Percentiles rank a stretch among this genome's conserved stretches.
phyloP scores from a whole-genome alignment of 1,140 invertebrate genomes.

The Anthonomus grandis region DNA sequence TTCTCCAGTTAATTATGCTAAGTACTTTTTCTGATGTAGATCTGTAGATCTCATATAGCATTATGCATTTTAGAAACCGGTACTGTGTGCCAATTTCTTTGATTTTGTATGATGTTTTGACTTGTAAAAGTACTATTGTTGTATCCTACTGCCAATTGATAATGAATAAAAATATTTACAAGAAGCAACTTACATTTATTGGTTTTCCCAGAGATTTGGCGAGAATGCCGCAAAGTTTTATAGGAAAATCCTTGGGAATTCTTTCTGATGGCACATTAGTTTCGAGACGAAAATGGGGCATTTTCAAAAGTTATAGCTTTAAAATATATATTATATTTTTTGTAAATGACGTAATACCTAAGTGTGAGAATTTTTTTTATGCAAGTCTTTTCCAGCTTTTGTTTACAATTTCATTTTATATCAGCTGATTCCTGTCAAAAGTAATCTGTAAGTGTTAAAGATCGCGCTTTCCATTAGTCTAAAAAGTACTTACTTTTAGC shows the following conservation, averaged over 20 bases:
- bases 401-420: no score
- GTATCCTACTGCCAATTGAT: background rate
- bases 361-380: no score
- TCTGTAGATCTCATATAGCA: background rate
- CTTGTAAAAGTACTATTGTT: background rate
- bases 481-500: no score
- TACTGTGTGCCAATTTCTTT: background rate
- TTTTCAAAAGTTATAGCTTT: slow-evolving; percentile 39
- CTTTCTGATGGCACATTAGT: slow-evolving; percentile 59
- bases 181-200: slow-evolving; percentile 52
- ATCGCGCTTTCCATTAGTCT: no score
- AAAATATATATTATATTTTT: background rate
- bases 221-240: slow-evolving; percentile 54
- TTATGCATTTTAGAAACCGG: background rate
- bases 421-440: no score
- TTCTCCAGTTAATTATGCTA: no score
- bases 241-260: slow-evolving; percentile 57
- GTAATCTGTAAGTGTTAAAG: no score
- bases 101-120: background rate
- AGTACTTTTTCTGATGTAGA: background rate
- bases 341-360: no score
- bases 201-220: slow-evolving; percentile 62
- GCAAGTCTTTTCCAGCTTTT: no score
- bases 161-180: slow-evolving; percentile 1
- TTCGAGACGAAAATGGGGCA: slow-evolving; percentile 63